Conservation (phyloP, 1,140 invertebrate species). For the Pseudomyrmex gracilis region DNA sequence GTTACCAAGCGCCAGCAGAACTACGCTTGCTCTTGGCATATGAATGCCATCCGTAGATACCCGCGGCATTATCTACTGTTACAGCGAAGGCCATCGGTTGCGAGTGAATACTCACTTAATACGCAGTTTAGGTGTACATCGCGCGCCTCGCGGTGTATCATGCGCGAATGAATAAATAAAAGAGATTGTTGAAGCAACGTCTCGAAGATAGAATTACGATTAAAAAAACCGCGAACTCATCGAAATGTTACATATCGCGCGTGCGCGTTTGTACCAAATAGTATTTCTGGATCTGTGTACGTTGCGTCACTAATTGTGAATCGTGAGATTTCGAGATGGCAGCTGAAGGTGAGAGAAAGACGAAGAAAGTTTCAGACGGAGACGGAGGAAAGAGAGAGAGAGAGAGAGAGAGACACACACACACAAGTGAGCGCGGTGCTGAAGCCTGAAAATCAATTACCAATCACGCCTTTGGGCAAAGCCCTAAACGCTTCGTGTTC, state of each 20-base stretch:
- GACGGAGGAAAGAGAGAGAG: slow-evolving; percentile 47
- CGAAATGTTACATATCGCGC: not conserved
- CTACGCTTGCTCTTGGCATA: slow-evolving; percentile 76
- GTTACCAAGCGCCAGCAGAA: slow-evolving; percentile 77
- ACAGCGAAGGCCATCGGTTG: slow-evolving; percentile 29
- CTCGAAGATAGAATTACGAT: too few species aligned
- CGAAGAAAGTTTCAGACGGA: slow-evolving; percentile 54
- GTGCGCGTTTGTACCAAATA: slow-evolving; percentile 18
- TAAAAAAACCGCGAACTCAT: too few species aligned
- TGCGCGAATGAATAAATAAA: not conserved
- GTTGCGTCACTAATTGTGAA: slow-evolving; percentile 23
- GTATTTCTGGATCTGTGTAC: slow-evolving; percentile 19
- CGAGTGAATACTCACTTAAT: slow-evolving; percentile 34
- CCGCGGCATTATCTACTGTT: slow-evolving; percentile 61
- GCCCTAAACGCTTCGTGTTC: slow-evolving; percentile 72
- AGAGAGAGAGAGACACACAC: slow-evolving; percentile 56
- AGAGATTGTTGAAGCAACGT: not conserved
- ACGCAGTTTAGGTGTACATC: not conserved
- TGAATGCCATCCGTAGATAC: slow-evolving; percentile 73
- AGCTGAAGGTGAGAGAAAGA: slow-evolving; percentile 59
- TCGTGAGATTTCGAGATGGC: slow-evolving; percentile 4
- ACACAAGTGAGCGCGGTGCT: slow-evolving; percentile 63
- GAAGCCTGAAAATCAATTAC: slow-evolving; percentile 80
- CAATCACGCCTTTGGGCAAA: slow-evolving; percentile 79
- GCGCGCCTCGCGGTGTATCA: too few species aligned